Conservation (phyloP, 2,113 vertebrate genomes). For the Nothoprocta perdicaria region DNA sequence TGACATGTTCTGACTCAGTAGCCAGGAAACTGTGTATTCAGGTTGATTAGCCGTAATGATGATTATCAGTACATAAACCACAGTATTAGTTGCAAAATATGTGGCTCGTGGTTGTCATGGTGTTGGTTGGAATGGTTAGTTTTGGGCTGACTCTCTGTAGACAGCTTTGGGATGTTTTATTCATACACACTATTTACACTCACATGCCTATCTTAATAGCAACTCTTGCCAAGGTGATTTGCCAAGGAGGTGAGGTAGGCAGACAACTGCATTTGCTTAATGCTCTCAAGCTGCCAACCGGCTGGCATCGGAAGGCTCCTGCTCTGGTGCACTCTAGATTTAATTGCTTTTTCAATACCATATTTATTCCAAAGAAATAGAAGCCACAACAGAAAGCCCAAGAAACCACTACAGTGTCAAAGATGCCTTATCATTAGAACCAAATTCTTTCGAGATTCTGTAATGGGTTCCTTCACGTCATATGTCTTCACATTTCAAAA, state of each 20-base stretch:
- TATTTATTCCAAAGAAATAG: background rate
- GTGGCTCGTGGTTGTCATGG: background rate
- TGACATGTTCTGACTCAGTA: background rate
- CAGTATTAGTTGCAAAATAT: background rate
- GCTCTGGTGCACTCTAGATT: background rate
- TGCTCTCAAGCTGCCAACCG: background rate
- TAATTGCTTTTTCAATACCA: background rate
- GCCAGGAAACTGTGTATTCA: background rate
- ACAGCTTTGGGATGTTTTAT: background rate
- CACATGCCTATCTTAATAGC: background rate
- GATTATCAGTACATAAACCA: background rate
- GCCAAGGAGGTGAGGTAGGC: background rate
- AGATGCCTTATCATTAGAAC: background rate
- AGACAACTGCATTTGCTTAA: background rate
- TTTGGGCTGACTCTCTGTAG: background rate
- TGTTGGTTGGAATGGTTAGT: background rate
- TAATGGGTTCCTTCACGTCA: background rate
- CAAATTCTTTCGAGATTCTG: background rate
- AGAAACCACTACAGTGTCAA: background rate
- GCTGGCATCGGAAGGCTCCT: background rate
- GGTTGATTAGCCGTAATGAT: background rate
- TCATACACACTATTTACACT: background rate
- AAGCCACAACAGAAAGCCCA: background rate
- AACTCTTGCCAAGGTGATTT: background rate
- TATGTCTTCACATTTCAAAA: background rate